A percentile compares a stretch with the other conserved stretches of the same genome.
phyloP scores from a whole-genome alignment of 1,140 invertebrate genomes.

The Rhopalosiphum maidis region DNA sequence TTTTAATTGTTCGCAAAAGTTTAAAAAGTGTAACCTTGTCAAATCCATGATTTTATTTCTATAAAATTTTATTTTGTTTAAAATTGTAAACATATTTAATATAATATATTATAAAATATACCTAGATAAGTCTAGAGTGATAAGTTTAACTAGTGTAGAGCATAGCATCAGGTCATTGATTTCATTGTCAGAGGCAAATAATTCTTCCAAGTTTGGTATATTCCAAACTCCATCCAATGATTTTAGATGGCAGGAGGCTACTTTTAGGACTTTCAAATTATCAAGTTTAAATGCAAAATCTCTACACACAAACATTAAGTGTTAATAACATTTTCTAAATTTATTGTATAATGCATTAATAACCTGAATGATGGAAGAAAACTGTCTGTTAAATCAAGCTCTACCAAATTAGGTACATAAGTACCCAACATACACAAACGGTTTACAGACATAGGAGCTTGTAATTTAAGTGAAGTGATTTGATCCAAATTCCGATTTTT shows the following conservation, averaged over 20 bases:
- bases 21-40: slow-evolving; percentile 40
- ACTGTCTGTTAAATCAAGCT: slow-evolving; percentile 71
- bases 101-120: neutral
- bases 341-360: neutral
- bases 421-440: slow-evolving; percentile 69
- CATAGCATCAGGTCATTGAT: slow-evolving; percentile 69
- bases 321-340: neutral
- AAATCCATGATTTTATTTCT: slow-evolving; percentile 53
- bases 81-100: neutral
- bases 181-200: slow-evolving; percentile 70
- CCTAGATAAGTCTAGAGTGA: slow-evolving; percentile 18
- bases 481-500: slow-evolving; percentile 56
- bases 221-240: slow-evolving; percentile 73
- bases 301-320: slow-evolving; percentile 60
- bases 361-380: slow-evolving; percentile 67
- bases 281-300: slow-evolving; percentile 72
- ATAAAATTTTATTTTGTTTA: neutral
- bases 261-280: slow-evolving; percentile 68
- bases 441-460: slow-evolving; percentile 69
- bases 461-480: slow-evolving; percentile 64
- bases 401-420: slow-evolving; percentile 68
- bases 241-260: slow-evolving; percentile 71
- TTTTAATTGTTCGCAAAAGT: slow-evolving; percentile 47
- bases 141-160: slow-evolving; percentile 63
- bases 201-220: slow-evolving; percentile 65